Conservation (phyloP, 2,888 invertebrate genomes). For the Brachyopa scutellaris region DNA sequence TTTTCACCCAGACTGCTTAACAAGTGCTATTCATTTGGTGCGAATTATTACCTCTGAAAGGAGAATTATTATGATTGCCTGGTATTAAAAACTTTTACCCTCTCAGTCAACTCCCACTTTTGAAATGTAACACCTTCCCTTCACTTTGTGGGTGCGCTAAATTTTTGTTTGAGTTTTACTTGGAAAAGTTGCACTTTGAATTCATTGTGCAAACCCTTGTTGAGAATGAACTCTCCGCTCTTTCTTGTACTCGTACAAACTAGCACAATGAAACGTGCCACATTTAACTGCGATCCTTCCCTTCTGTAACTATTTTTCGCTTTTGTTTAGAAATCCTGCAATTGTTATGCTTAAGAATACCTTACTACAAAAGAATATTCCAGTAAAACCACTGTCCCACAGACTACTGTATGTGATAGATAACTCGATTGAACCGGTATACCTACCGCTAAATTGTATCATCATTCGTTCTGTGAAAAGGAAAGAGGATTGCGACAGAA, state of each 20-base stretch:
- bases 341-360: conserved; percentile 71
- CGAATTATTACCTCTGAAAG: conserved; percentile 68
- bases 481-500: conserved; percentile 14
- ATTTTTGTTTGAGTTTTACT: conserved; percentile 48
- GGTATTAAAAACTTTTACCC: conserved; percentile 52
- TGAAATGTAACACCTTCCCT: conserved; percentile 2
- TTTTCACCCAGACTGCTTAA: conserved; percentile 37
- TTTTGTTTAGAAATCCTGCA: no score
- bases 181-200: conserved; percentile 65
- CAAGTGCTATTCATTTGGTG: conserved; percentile 65
- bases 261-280: conserved; percentile 34
- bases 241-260: no score
- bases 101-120: conserved; percentile 7
- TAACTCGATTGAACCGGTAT: conserved; percentile 67
- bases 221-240: conserved; percentile 5
- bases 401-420: conserved; percentile 59
- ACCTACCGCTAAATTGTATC: conserved; percentile 24
- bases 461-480: not conserved
- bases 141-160: conserved; percentile 6
- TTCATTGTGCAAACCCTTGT: conserved; percentile 47
- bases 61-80: conserved; percentile 71
- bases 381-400: conserved; percentile 58
- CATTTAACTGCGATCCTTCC: conserved; percentile 61
- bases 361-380: conserved; percentile 51
- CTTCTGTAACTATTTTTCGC: conserved; percentile 39